Base-by-base conservation (phyloP, 1,140 invertebrate species). In the Ceratina calcarata region DNA sequence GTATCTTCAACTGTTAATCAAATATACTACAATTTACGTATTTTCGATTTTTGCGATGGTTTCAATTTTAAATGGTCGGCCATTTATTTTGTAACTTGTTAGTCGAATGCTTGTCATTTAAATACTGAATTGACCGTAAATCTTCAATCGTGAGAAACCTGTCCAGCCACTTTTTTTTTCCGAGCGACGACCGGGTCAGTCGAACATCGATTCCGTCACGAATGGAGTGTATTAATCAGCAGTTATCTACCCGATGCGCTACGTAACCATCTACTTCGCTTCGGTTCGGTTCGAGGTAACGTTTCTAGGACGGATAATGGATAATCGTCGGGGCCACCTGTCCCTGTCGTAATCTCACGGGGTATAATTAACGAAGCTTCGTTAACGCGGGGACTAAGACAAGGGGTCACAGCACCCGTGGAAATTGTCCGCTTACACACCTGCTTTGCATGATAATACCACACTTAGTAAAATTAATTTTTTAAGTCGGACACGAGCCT, bases 321-420 rank as follows among this genome's bases (percentile, higher is more conserved):
- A 77, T 81, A 83, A 82, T 84, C 75, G 81, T 78, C 37, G 37
- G 58, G 81, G 82, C 84, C 87, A 89, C 88, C 88, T 89, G 88
- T 89, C 86, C 82, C 74, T 78, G 69, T 81, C 68, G 81, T 88
- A 88, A 88, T 89, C 82, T 84, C 81, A 32, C 80, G 77, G 81
- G 84, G 74, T 86, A 81, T 87, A 89, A 89, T 89, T 89, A 89
- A 86, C 88, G 78, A 87, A 87, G 66, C 78, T 64, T 65, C 78
- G 85, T 84, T 88, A 88, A 86, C 74, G 74, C 57, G 75, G 75
- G 62, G 69, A 71, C 72, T 78, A 78, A 72, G 77, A 85, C 78
- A 82, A 75, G 65, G 60, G 72, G 76, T 86, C 83, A 80, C 79
- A 86, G 83, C 83, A 86, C 83, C 81, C 83, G 69, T 64, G 75